Evolutionary conservation across 2,113 vertebrate genomes (phyloP), one percentile per base, ranked within the genome.

Genomic region (Chloebia gouldiae): DNA sequence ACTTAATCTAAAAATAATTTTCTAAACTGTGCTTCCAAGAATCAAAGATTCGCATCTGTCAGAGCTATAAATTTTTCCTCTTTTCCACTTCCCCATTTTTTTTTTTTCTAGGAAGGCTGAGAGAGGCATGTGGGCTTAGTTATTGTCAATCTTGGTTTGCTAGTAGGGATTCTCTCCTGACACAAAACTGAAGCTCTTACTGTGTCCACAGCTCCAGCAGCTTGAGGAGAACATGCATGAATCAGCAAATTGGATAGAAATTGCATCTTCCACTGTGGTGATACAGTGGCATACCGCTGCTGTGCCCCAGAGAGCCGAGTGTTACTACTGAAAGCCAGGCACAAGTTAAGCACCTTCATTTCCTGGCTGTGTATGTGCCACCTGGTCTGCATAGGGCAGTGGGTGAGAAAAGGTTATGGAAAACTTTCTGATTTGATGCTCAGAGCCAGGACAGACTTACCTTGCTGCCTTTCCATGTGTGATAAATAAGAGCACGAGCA

Each of bases 21-120:
- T 81, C 90, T 30, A 6, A 96, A 90, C 88, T 79, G 11, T 84
- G 91, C 73, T 95, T 97, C 95, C 96, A 94, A 94, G 95, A 95
- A 92, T 76, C 86, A 81, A 84, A 92, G 65, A 92, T 87, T 84
- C 47, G 23, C 94, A 92, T 96, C 77, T 96, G 90, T 94, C 92
- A 95, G 69, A 93, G 81, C 80, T 90, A 87, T 90, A 80, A 33
- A 77, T 73, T 90, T 94, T 90, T 68, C 51, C 44, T 85, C 50
- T 90, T 86, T 49, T 83, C 78, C 64, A 31, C 30, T 66, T 86
- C 70, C 27, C 4, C 20, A 33, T 50, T 53, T 53, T 77, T 54
- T 51, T 28, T 51, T 51, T 50, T 15, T 83, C 90, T 83, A 71
- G 82, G 56, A 96, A 60, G 45, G 42, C 87, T 92, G 66, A 68